Percentiles rank a stretch among this genome's conserved stretches.
phyloP scores from a whole-genome alignment of 2,113 vertebrate species.

The Corvus moneduloides region DNA sequence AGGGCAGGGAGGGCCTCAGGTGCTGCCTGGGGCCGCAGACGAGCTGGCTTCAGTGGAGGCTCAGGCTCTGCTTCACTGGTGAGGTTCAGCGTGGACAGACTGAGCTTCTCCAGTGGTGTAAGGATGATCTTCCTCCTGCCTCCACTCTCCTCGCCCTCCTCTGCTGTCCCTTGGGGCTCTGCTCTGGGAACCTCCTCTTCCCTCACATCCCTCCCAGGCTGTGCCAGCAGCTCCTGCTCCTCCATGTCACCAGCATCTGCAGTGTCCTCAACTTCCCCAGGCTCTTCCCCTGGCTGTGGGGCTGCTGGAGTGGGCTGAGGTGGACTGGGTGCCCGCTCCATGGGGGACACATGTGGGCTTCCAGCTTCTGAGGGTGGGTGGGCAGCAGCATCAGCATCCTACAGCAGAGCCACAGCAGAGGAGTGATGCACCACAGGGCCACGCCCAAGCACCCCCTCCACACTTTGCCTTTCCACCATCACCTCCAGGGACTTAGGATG shows the following conservation, averaged over 20 bases:
- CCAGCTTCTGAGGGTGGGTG: accelerated
- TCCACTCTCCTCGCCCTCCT: not conserved
- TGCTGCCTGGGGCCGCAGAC: not conserved
- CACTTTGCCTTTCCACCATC: not conserved
- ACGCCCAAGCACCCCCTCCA: not conserved
- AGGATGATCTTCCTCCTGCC: conserved; percentile 66
- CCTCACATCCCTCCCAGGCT: not conserved
- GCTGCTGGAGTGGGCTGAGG: not conserved
- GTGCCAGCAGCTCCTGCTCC: not conserved
- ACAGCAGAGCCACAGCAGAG: not conserved
- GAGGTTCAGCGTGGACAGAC: conserved; percentile 79
- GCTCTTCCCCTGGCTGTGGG: not conserved
- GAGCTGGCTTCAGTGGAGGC: not conserved
- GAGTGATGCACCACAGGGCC: not conserved
- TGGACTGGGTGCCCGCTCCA: not conserved
- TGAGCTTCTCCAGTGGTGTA: conserved; percentile 74
- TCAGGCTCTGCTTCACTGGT: conserved; percentile 63
- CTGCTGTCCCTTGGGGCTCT: accelerated
- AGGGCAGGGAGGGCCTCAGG: not conserved
- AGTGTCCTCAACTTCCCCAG: not conserved
- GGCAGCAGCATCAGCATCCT: not conserved
- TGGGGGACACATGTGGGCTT: not conserved
- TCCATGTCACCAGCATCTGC: not conserved
- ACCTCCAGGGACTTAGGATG: not conserved
- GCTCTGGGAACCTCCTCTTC: not conserved